Conservation (phyloP, 2,113 vertebrate species). For the Dasyurus viverrinus region DNA sequence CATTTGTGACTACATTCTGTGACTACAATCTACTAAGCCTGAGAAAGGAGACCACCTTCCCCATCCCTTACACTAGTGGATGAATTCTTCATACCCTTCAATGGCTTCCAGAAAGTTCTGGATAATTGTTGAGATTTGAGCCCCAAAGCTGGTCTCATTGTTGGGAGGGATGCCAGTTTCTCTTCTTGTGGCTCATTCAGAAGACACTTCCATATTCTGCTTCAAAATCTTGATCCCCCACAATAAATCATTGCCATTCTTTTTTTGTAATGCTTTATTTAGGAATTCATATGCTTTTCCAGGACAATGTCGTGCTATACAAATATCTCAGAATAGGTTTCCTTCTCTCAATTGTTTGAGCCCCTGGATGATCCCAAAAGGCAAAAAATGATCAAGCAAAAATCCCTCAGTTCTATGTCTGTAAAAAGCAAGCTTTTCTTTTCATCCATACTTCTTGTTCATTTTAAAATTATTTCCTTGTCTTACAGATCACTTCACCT, state of each 20-base stretch:
- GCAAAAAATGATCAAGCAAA: background rate
- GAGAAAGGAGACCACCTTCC: background rate
- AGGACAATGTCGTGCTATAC: background rate
- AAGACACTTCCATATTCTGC: background rate
- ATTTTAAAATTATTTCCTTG: conserved; percentile 49
- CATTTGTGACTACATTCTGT: background rate
- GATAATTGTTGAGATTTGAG: background rate
- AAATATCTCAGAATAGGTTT: background rate
- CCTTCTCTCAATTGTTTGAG: background rate
- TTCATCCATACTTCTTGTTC: conserved; percentile 1
- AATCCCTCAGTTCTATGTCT: background rate
- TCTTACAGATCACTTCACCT: conserved; percentile 83
- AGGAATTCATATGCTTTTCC: background rate
- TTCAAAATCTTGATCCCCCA: background rate
- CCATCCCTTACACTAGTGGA: background rate
- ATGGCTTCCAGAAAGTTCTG: background rate
- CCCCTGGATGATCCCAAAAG: background rate
- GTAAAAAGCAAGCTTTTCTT: background rate
- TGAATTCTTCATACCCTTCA: background rate
- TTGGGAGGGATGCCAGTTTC: background rate
- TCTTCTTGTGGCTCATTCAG: background rate
- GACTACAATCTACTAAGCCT: background rate
- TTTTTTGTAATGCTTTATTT: background rate
- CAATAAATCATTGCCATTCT: background rate
- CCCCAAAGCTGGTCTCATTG: background rate